Base-by-base conservation (phyloP, 2,888 invertebrate genomes). In the Catocala nupta region DNA sequence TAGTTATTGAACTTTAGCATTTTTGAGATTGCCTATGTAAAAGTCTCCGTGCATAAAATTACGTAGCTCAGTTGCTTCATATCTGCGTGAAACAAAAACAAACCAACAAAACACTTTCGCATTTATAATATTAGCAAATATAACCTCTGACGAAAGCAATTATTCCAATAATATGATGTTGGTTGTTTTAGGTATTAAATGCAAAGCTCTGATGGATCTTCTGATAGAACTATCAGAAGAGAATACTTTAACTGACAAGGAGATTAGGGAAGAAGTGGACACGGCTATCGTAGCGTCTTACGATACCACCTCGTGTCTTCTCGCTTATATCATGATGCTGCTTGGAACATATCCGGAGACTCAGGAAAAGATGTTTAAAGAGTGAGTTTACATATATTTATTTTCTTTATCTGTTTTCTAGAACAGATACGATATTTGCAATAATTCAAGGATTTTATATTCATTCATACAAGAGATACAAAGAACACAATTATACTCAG, bases 241-340 rank as follows among this genome's bases (percentile, higher is more conserved):
- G 7, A 81, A 79, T 1, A 79, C 71, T 0, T 83, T 94, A 3
- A 90, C 92, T 0, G 90, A 94, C 63, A 74, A 88, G 52, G 92
- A 95, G 60, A 78, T 95, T 0, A 81, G 90, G 57, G 92, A 95
- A 66, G 93, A 95, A 79, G 92, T 95, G 0, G 90, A 93, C 69
- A 94, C 95, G 0, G 91, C 95, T 67, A 90, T 95, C 0, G 63
- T 74, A 9, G 80, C 78, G 1, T 75, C 72, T 0, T 63, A 73
- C 11, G 80, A 80, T 11, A 75, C 80, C 0, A 71, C 73, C 4
- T 65, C 77, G 59, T 70, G 70, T 49, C 55, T 70, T 6, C 13
- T 80, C 7, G 67, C 70, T n/a, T 76, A 70, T 16, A 59, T 70
- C 6, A 62, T 78, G 59, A 62, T 73, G 55, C 25, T 66, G 39